Evolutionary conservation across 2,113 vertebrate genomes (phyloP).

Genomic region (Aythya baeri): DNA sequence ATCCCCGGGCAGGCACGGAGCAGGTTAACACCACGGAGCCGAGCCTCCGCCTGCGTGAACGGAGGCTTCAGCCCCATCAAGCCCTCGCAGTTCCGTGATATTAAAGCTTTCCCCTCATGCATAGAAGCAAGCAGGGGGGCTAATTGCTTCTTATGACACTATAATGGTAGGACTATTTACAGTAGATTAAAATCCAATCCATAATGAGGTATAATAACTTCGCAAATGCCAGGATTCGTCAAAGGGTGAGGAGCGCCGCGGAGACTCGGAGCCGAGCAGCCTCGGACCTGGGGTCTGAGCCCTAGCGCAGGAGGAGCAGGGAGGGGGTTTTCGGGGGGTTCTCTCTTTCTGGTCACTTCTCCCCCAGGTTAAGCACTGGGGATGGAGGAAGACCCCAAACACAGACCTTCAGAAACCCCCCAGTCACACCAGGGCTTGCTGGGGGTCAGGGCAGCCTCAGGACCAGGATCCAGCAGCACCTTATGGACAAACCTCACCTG

Average conservation of each 20-base stretch:
- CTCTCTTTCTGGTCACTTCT: background rate
- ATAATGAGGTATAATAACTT: constrained; percentile 72
- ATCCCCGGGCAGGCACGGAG: rapidly evolving
- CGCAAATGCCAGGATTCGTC: constrained; percentile 59
- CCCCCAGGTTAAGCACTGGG: background rate
- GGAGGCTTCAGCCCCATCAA: constrained; percentile 51
- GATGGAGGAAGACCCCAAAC: background rate
- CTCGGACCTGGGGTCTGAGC: background rate
- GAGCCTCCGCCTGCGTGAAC: background rate
- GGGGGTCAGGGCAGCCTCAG: background rate
- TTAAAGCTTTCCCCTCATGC: constrained; percentile 63
- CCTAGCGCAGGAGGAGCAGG: rapidly evolving
- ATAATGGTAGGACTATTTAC: constrained; percentile 79
- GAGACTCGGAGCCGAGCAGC: background rate
- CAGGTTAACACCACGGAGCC: background rate
- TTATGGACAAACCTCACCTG: rapidly evolving
- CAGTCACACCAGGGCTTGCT: rapidly evolving
- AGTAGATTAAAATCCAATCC: constrained; percentile 81
- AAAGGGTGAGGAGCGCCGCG: background rate
- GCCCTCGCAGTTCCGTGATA: constrained; percentile 36
- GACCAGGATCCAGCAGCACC: background rate
- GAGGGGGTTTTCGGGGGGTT: background rate
- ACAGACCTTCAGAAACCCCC: background rate
- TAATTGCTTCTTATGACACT: constrained; percentile 79
- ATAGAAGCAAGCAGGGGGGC: constrained; percentile 66